Conservation (phyloP, 2,797 vertebrate genomes). For the Dallia pectoralis region DNA sequence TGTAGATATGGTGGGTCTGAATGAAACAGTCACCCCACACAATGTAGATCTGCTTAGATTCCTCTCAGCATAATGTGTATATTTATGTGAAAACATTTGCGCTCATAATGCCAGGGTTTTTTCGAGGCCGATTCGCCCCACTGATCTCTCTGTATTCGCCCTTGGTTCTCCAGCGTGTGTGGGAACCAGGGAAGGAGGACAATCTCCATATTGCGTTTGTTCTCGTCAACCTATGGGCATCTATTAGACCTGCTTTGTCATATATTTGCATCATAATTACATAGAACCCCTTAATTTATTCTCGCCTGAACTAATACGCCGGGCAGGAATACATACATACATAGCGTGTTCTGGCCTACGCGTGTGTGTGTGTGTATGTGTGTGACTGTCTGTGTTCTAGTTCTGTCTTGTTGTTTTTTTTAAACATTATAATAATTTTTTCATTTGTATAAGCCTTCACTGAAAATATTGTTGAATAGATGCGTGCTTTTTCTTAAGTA, state of each 20-base stretch:
- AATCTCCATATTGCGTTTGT: conserved; percentile 69
- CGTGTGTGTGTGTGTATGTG: background rate
- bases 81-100: conserved; percentile 48
- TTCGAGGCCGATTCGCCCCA: conserved; percentile 57
- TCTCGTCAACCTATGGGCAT: conserved; percentile 71
- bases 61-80: conserved; percentile 52
- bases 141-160: conserved; percentile 69
- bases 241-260: conserved; percentile 40
- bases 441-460: background rate
- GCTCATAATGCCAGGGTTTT: conserved; percentile 42
- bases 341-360: background rate
- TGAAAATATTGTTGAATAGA: background rate
- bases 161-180: conserved; percentile 52
- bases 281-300: no score
- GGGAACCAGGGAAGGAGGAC: conserved; percentile 47
- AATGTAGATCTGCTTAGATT: conserved; percentile 47
- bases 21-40: no score
- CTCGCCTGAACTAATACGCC: no score
- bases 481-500: no score
- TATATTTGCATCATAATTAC: no score
- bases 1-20: no score
- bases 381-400: background rate
- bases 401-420: background rate
- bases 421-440: background rate
- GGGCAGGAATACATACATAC: conserved; percentile 19